phyloP scores from a whole-genome alignment of 1,140 invertebrate species.

The Meloidogyne chitwoodi region DNA sequence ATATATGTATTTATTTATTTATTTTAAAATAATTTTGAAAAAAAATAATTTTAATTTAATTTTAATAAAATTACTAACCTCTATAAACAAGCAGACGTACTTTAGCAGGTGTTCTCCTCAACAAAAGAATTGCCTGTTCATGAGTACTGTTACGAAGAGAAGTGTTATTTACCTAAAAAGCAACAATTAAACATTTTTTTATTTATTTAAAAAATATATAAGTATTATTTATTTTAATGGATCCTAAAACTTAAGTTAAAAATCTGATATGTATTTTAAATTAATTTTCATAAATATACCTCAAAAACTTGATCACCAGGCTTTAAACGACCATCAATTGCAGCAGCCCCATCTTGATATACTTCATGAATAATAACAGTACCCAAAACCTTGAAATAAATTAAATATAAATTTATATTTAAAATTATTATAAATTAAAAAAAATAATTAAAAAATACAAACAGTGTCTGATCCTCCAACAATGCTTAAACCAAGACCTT shows the following conservation, averaged over 20 bases:
- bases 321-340: slow-evolving; percentile 80
- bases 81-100: slow-evolving; percentile 83
- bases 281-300: slow-evolving; percentile 17
- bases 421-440: background rate
- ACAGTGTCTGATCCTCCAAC: slow-evolving; percentile 58
- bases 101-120: slow-evolving; percentile 71
- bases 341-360: slow-evolving; percentile 67
- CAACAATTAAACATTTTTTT: slow-evolving; percentile 19
- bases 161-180: slow-evolving; percentile 67
- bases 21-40: background rate
- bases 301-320: slow-evolving; percentile 84
- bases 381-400: slow-evolving; percentile 35
- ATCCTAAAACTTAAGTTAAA: too few species aligned
- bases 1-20: too few species aligned
- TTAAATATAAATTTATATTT: background rate
- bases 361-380: slow-evolving; percentile 60
- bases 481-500: slow-evolving; percentile 54
- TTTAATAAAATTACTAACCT: too few species aligned
- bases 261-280: background rate
- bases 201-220: too few species aligned
- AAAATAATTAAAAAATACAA: background rate
- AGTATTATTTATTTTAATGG: too few species aligned
- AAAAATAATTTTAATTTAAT: too few species aligned
- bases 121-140: slow-evolving; percentile 68
- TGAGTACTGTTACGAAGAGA: slow-evolving; percentile 71